phyloP scores from a whole-genome alignment of 2,888 invertebrate species.

The Erebia aethiops region DNA sequence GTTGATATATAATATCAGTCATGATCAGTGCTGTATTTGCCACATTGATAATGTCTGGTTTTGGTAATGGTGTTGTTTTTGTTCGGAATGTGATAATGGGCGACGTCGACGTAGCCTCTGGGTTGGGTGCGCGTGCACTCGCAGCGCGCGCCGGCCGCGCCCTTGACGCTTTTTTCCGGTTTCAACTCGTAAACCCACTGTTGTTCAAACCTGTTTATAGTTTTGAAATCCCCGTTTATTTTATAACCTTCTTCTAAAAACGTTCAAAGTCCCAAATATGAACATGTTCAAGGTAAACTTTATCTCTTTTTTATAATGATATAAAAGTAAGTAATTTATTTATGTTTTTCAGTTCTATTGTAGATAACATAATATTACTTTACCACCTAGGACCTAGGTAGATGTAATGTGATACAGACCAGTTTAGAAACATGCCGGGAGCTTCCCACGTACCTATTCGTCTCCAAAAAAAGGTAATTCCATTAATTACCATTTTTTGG shows the following conservation, averaged over 20 bases:
- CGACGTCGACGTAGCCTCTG: background rate
- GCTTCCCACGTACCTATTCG: background rate
- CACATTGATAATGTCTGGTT: background rate
- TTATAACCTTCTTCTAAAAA: background rate
- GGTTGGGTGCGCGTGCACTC: conserved; percentile 5
- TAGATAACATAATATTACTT: background rate
- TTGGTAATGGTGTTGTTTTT: background rate
- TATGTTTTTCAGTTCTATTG: background rate
- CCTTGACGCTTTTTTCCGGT: conserved; percentile 23
- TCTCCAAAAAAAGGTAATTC: background rate
- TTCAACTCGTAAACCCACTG: background rate
- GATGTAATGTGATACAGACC: background rate
- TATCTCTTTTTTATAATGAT: background rate
- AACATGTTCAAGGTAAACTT: background rate
- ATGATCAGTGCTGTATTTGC: too few species aligned
- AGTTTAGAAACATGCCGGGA: background rate
- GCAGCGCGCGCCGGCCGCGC: conserved; percentile 11
- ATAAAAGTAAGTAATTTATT: background rate
- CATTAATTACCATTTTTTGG: too few species aligned
- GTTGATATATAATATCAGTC: too few species aligned
- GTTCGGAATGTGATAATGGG: conserved; percentile 3
- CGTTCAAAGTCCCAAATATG: background rate
- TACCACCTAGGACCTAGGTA: background rate
- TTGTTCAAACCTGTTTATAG: background rate
- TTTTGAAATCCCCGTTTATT: background rate